Base-by-base conservation (phyloP, 2,797 vertebrate genomes). In the Paguma larvata region DNA sequence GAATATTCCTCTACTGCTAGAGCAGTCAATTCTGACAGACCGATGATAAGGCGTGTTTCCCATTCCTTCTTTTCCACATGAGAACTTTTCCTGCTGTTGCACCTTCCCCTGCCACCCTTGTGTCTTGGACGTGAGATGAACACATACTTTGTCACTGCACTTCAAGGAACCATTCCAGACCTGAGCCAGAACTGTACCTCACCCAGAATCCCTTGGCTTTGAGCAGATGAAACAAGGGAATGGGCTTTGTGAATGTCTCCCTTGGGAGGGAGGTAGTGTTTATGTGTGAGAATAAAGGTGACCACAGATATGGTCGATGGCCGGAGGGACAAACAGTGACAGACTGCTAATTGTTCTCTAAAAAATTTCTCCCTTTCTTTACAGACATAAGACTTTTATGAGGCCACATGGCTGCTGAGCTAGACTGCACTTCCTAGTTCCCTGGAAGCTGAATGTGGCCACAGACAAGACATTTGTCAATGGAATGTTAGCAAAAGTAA, bases 401-500 rank as follows among this genome's bases (percentile, higher is more conserved):
- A 95, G 21, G 72, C 2, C 59, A 67, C 30, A 14, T 38, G 32
- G 46, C n/a, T 80, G 30, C 48, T 63, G 23, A 63, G 8, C 32
- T 87, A 95, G 32, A 75, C 65, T 77, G 6, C 56, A 92, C 65
- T 89, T 72, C 63, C 63, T 62, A 70, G 72, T 73, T 68, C 8
- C 16, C 30, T 32, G 78, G 25, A 3, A 87, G 68, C 6, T 84
- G 53, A 51, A 23, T 67, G 32, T 85, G 79, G 82, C 7, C 32
- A 5, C 32, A 44, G 89, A 77, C 19, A 87, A 86, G 77, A 53
- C 44, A 63, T 83, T 48, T 85, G 25, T 70, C 48, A 67, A 27
- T n/a, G 56, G 68, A 97, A 94, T 41, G 14, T 73, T 51, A 91
- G 53, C 68, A 68, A 67, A 92, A 83, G 30, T 75, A 86, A 65